These are phyloP conservation scores for Lipotes vexillifer DNA, from an alignment of 2,113 vertebrate species.

Conservation along the genomic window DNA sequence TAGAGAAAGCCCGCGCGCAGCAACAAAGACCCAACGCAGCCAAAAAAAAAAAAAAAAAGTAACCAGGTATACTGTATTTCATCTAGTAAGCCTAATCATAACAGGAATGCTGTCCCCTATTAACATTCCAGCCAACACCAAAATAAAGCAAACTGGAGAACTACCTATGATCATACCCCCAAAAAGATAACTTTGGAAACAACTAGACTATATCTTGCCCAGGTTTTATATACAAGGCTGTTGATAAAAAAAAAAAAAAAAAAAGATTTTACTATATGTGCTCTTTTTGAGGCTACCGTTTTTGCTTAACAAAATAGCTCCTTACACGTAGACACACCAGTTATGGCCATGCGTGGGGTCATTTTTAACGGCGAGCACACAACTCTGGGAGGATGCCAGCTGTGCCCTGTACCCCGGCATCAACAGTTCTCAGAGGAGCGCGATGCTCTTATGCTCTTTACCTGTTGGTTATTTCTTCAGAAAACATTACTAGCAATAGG, in stretches of 20 bases:
- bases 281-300: not conserved
- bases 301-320: not conserved
- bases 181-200: not conserved
- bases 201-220: not conserved
- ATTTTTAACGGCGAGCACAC: rapidly evolving
- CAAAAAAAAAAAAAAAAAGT: too few relatives aligned
- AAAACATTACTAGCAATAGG: not conserved
- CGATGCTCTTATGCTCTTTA: rapidly evolving
- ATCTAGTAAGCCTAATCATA: not conserved
- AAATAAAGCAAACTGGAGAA: not conserved
- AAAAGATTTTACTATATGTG: not conserved
- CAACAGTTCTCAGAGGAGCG: not conserved
- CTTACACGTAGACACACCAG: rapidly evolving
- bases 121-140: not conserved
- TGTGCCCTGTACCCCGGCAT: rapidly evolving
- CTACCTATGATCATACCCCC: not conserved
- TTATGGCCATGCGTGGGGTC: rapidly evolving
- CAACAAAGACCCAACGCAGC: too few relatives aligned
- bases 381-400: rapidly evolving
- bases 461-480: not conserved
- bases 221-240: not conserved
- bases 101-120: rapidly evolving
- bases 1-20: too few relatives aligned
- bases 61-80: not conserved
- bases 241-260: not conserved